Evolutionary conservation across 37 sponge, comb jelly and placozoan genomes (phyloP).

Genomic region (Eunapius fragilis): DNA sequence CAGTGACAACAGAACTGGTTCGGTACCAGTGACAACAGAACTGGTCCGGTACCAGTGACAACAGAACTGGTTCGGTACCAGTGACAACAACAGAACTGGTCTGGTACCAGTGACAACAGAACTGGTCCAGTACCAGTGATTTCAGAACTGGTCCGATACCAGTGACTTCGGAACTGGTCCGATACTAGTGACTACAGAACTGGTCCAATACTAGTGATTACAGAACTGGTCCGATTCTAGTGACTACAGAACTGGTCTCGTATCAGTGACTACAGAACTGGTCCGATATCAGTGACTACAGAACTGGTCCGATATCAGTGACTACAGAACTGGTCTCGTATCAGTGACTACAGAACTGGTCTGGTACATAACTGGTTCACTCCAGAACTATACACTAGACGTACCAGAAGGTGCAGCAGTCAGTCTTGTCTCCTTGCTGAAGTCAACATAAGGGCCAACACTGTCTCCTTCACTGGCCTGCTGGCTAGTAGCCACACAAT

Average conservation of each 20-base stretch:
- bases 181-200: not conserved
- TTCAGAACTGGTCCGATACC: too few relatives aligned
- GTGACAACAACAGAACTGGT: too few relatives aligned
- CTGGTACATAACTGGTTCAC: too few relatives aligned
- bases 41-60: too few relatives aligned
- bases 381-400: too few relatives aligned
- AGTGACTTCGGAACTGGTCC: too few relatives aligned
- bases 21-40: too few relatives aligned
- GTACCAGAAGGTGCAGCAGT: not conserved
- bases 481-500: slow-evolving; percentile 24
- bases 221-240: not conserved
- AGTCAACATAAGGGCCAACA: slow-evolving; percentile 48
- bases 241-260: not conserved
- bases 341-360: not conserved
- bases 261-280: not conserved
- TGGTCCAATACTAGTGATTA: not conserved
- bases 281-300: not conserved
- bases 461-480: slow-evolving; percentile 2
- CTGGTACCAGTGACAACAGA: not conserved
- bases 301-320: not conserved
- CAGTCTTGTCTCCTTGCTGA: slow-evolving; percentile 58
- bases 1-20: too few relatives aligned
- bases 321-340: not conserved
- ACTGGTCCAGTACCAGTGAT: not conserved
- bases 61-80: too few relatives aligned